These are phyloP conservation scores for Somateria mollissima DNA, from an alignment of 2,797 vertebrate species.

Conservation along the genomic window DNA sequence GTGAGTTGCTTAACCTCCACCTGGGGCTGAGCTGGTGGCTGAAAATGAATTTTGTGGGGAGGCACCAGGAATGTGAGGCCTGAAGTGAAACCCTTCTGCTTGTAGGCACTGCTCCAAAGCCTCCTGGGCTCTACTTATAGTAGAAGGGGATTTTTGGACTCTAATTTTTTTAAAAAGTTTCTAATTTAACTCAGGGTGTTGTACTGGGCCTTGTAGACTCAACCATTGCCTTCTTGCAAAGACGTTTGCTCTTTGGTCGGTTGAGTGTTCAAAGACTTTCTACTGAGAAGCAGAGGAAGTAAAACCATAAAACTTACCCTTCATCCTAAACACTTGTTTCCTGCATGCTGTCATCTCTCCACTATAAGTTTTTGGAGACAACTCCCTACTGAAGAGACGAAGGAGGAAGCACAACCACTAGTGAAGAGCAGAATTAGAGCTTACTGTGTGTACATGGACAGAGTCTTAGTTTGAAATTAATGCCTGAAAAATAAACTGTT, in stretches of 20 bases:
- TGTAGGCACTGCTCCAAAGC: background rate
- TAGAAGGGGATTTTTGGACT: background rate
- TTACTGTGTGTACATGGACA: background rate
- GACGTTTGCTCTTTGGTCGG: background rate
- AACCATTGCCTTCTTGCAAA: background rate
- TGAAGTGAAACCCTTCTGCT: background rate
- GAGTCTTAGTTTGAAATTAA: background rate
- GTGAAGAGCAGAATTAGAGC: background rate
- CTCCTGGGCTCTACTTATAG: background rate
- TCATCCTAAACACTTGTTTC: background rate
- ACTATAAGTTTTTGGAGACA: background rate
- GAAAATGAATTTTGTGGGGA: background rate
- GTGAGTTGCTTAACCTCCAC: accelerated
- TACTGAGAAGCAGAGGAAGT: background rate
- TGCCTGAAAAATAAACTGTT: conserved; percentile 29
- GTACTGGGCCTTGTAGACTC: background rate
- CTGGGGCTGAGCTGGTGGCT: background rate
- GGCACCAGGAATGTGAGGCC: background rate
- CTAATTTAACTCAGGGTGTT: background rate
- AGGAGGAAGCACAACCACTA: background rate
- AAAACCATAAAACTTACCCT: background rate
- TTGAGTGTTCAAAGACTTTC: background rate
- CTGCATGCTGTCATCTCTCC: background rate
- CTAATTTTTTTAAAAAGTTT: background rate
- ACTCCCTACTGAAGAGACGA: accelerated